Evolutionary conservation across 2,113 vertebrate species (phyloP), one percentile per base, ranked within the genome.

Genomic region (Perca fluviatilis): DNA sequence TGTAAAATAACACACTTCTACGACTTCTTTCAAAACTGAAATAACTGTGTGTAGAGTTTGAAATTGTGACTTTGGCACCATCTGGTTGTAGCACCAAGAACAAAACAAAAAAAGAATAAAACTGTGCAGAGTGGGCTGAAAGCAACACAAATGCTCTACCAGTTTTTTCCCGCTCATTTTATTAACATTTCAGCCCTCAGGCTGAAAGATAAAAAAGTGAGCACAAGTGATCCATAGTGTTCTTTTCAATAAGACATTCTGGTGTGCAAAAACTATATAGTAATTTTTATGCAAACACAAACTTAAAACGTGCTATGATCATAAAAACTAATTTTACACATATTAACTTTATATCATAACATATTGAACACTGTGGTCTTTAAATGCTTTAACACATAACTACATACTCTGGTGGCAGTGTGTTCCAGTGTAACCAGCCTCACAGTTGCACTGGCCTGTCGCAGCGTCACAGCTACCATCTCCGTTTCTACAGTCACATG

Each of bases 371-470:
- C 8, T 49, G 33, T n/a, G n/a, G 57, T 53, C 1, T 54, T 25
- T 18, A 19, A n/a, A 64, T 13, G 23, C 30, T 8, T 14, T 21
- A 30, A 33, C 14, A 75, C 25, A 57, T n/a, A 25, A 33, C 7
- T 15, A 80, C 89, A 1, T 19, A 98, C 98, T 94, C 67, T 95
- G 90, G 5, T 97, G 95, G 7, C 98, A 99, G 68, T 0, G 93
- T 0, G 25, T 0, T 36, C 97, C 98, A 0, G 86, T 88, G 81
- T 95, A 97, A 10, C 98, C 98, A 0, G 97, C 94, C 49, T 98
- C 95, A 0, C 98, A 99, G 87, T 92, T 18, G 82, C 98, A 99
- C 74, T 67, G 93, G 1, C 98, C 98, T 0, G 89, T 98, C 89
- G 77, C 27, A 0, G 93, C 77, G 0, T 95, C 94, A 21, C 98